These are phyloP conservation scores for Cyclophora albipunctata DNA, from an alignment of 2,888 invertebrate species.

Conservation along the genomic window DNA sequence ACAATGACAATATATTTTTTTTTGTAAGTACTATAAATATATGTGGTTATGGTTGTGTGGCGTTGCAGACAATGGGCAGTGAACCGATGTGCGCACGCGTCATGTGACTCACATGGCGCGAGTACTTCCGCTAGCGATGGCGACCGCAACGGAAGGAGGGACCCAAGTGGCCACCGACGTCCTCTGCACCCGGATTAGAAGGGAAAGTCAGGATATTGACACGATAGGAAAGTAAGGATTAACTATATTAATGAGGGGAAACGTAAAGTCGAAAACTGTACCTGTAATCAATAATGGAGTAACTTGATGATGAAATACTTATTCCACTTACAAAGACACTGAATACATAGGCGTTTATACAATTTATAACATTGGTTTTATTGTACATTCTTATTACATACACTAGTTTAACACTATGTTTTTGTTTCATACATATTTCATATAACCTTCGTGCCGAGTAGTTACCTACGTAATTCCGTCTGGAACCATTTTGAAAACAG, in stretches of 20 bases:
- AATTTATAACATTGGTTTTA: too few relatives aligned
- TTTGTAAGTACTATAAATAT: slow-evolving; percentile 1
- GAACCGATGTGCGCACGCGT: slow-evolving; percentile 33
- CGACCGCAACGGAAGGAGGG: slow-evolving; percentile 52
- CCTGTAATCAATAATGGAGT: too few relatives aligned
- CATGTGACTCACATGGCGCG: slow-evolving; percentile 53
- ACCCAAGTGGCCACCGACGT: slow-evolving; percentile 12
- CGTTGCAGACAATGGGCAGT: slow-evolving; percentile 47
- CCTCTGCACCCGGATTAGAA: slow-evolving; percentile 6
- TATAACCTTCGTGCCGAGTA: too few relatives aligned
- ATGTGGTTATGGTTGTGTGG: slow-evolving; percentile 10
- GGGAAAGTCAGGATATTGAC: slow-evolving; percentile 10
- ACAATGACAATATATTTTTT: not conserved
- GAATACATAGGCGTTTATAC: too few relatives aligned
- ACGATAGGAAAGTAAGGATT: not conserved
- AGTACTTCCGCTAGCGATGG: slow-evolving; percentile 34
- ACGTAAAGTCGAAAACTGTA: too few relatives aligned
- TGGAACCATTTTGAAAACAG: too few relatives aligned
- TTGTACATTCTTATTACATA: too few relatives aligned
- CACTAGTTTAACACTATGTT: too few relatives aligned
- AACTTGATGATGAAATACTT: too few relatives aligned
- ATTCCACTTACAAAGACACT: too few relatives aligned
- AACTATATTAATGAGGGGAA: not conserved
- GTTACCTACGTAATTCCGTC: too few relatives aligned
- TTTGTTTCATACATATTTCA: too few relatives aligned